Evolutionary conservation across 2,888 invertebrate genomes (phyloP), one percentile per base, ranked within the genome.

Genomic region (Ophion obscuratus): DNA sequence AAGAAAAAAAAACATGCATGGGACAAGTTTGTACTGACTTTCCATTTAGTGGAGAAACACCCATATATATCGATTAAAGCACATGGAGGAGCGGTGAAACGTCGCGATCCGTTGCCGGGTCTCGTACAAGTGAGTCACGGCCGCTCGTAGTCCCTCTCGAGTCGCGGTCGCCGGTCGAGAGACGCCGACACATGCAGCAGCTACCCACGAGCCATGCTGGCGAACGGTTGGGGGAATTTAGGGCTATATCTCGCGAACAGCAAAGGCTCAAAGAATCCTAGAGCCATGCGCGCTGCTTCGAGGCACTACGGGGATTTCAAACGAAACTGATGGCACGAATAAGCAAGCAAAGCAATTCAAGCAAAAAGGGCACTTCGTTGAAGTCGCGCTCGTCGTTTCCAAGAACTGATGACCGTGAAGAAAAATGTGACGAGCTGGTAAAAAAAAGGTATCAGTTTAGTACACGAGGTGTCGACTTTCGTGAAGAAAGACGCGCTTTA

Each of bases 81-180:
- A 71, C 62, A 71, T 47, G 53, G 71, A 44, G 73, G 78, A 85
- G 84, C 74, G 85, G 47, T 59, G 20, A 61, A 80, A 73, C 80
- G 80, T 47, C 74, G 73, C 73, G 74, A 76, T 70, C 80, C 76
- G 83, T 77, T 64, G 86, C 73, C 77, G 77, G 83, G 83, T 70
- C 81, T 81, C 64, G 81, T 66, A 67, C 64, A 66, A 75, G 78
- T 86, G 81, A 83, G 81, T 86, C 86, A 83, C 62, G 81, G 86
- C 75, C 80, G 40, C 36, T 57, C 73, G 81, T 66, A 74, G 20
- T 81, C 70, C 53, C 76, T 73, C 83, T 36, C 74, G 59, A 20
- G 44, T 47, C 47, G 47, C 40, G 67, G 78, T 77, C 71, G 80
- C 67, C 71, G 74, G 67, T 62, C 20, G 84, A 70, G 14, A 47